Evolutionary conservation across 2,113 vertebrate genomes (phyloP).

Genomic region (Ascaphus truei): DNA sequence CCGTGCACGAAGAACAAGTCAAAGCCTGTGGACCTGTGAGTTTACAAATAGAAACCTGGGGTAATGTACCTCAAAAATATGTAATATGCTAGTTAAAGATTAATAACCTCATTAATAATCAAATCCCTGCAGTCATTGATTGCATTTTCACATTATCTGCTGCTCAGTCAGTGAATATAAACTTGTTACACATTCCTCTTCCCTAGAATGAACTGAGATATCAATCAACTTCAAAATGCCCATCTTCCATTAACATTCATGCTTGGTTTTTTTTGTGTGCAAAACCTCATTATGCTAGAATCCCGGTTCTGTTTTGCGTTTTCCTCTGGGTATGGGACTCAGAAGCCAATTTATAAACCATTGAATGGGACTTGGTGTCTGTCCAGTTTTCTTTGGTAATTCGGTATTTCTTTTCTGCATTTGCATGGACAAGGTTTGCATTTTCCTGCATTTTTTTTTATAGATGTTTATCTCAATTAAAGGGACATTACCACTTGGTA

Average conservation of each 20-base stretch:
- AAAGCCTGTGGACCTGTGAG: neutral
- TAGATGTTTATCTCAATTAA: neutral
- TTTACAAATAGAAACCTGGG: conserved; percentile 30
- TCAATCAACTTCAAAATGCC: conserved; percentile 33
- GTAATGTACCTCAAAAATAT: conserved; percentile 35
- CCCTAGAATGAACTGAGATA: conserved; percentile 31
- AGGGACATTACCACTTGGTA: no score
- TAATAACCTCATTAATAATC: conserved; percentile 39
- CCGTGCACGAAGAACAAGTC: conserved; percentile 11
- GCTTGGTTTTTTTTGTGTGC: conserved; percentile 14
- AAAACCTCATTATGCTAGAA: conserved; percentile 31
- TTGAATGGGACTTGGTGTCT: neutral
- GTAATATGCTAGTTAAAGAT: conserved; percentile 36
- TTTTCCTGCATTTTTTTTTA: neutral
- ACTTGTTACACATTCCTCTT: conserved; percentile 31
- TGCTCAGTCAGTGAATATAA: conserved; percentile 35
- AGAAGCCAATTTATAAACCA: conserved; percentile 27
- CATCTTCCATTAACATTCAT: conserved; percentile 27
- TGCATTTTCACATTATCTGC: conserved; percentile 36
- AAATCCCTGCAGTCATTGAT: conserved; percentile 36
- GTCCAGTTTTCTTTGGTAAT: neutral
- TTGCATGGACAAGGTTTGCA: neutral
- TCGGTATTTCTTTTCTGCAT: neutral
- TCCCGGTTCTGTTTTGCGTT: conserved; percentile 10
- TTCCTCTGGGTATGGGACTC: conserved; percentile 26